A percentile compares a stretch with the other conserved stretches of the same genome.
Conservation (phyloP, 2,113 vertebrate genomes). For the Bos taurus region DNA sequence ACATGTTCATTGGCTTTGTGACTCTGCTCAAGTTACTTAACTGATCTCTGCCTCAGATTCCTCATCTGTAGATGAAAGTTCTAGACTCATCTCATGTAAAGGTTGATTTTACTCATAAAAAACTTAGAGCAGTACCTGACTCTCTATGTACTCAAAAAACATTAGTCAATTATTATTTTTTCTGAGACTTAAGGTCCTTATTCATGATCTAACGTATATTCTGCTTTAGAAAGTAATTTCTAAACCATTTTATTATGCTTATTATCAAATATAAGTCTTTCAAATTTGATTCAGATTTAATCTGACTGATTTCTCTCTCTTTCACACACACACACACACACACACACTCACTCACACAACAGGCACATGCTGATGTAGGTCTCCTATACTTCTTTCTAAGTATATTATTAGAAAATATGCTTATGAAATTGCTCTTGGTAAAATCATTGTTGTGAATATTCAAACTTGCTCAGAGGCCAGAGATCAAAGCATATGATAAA, state of each 20-base stretch:
- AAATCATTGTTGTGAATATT: neutral
- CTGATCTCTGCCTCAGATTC: neutral
- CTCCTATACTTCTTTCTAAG: neutral
- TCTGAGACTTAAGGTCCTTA: neutral
- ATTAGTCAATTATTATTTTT: neutral
- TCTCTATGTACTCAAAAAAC: neutral
- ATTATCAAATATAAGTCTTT: neutral
- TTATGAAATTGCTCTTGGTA: constrained; percentile 15
- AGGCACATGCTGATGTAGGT: neutral
- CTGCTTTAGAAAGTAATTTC: neutral
- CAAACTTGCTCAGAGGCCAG: neutral
- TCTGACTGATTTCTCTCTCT: neutral
- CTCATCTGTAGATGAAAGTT: neutral
- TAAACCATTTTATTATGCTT: neutral
- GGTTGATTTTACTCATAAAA: neutral
- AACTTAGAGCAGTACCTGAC: neutral
- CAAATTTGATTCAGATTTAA: neutral
- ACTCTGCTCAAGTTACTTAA: neutral
- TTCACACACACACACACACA: too few species aligned
- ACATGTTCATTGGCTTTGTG: neutral
- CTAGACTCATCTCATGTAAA: neutral
- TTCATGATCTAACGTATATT: neutral
- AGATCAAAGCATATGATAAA: constrained; percentile 34
- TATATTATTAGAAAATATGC: neutral
- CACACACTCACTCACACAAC: neutral